phyloP scores from a whole-genome alignment of 2,797 vertebrate species.

The Gorsachius magnificus region DNA sequence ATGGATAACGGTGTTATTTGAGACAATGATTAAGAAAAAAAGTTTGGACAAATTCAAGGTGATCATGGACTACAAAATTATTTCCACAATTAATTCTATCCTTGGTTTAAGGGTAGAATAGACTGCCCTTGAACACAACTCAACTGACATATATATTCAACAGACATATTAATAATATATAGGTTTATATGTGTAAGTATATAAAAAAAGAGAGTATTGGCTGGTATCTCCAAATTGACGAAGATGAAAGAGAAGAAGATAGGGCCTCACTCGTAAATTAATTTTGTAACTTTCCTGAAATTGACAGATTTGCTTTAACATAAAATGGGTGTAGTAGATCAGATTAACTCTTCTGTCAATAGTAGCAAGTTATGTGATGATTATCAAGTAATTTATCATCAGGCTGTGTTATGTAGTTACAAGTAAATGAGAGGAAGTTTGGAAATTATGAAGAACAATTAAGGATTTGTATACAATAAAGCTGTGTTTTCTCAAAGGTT shows the following conservation, averaged over 20 bases:
- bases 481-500: background rate
- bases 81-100: background rate
- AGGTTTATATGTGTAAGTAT: background rate
- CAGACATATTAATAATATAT: background rate
- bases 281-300: background rate
- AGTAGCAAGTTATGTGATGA: background rate
- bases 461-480: background rate
- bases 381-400: background rate
- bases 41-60: background rate
- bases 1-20: background rate
- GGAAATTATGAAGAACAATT: background rate
- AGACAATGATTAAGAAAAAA: background rate
- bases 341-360: background rate
- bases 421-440: background rate
- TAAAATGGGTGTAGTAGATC: background rate
- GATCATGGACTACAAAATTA: background rate
- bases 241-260: background rate
- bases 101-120: background rate
- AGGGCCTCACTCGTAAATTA: background rate
- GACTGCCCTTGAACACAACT: background rate
- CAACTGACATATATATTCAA: background rate
- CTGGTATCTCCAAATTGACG: background rate
- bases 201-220: background rate
- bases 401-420: background rate
- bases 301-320: background rate